Percentiles rank a stretch among this genome's conserved stretches.
Evolutionary conservation across 2,888 invertebrate species (phyloP).

Genomic region (Hyposoter dolosus): DNA sequence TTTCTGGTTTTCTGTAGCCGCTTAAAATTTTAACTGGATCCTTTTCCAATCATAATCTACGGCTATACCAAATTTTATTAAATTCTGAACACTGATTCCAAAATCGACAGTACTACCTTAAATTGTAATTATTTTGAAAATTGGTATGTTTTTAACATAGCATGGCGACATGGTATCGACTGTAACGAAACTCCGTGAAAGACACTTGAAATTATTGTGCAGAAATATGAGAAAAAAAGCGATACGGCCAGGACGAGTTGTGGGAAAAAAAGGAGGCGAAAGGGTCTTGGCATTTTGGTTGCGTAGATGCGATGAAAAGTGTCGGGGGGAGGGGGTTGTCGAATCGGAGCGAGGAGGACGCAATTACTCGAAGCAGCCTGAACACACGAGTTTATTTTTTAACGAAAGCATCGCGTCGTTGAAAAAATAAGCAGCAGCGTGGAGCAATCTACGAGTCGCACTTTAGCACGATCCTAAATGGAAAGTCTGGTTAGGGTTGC

Average conservation of each 20-base stretch:
- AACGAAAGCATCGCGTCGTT: constrained; percentile 72
- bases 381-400: constrained; percentile 16
- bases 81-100: too few relatives aligned
- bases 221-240: not conserved
- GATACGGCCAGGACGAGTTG: not conserved
- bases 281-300: not conserved
- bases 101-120: too few relatives aligned
- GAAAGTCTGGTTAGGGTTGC: constrained; percentile 45
- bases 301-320: constrained; percentile 44
- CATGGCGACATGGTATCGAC: too few relatives aligned
- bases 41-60: too few relatives aligned
- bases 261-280: not conserved
- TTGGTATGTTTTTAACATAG: too few relatives aligned
- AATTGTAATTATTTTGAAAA: too few relatives aligned
- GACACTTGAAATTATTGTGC: not conserved
- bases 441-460: constrained; percentile 77
- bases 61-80: too few relatives aligned
- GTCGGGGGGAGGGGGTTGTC: not conserved
- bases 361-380: not conserved
- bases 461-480: constrained; percentile 76
- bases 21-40: too few relatives aligned
- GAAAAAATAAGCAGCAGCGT: constrained; percentile 77
- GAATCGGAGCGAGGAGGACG: not conserved
- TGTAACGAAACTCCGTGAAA: too few relatives aligned
- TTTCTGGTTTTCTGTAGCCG: too few relatives aligned